Evolutionary conservation across 2,113 vertebrate species (phyloP).

Genomic region (Callorhinus ursinus): DNA sequence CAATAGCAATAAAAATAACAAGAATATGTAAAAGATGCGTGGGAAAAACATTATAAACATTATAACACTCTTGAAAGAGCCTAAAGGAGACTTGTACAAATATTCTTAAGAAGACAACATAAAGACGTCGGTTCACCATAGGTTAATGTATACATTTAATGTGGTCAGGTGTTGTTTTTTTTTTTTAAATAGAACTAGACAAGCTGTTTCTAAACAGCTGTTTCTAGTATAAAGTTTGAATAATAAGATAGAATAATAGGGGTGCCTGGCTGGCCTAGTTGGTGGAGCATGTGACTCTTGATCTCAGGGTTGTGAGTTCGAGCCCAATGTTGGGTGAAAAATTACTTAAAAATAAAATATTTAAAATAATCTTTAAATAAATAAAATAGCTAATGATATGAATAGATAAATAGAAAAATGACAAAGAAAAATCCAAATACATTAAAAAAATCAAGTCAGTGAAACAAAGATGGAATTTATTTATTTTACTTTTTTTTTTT

Average conservation of each 20-base stretch:
- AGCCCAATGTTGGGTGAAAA: no score
- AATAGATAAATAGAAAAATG: neutral
- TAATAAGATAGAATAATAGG: neutral
- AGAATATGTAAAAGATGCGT: neutral
- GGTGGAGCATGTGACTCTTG: no score
- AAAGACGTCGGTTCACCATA: neutral
- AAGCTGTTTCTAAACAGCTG: neutral
- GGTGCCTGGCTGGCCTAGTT: no score
- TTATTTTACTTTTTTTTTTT: no score
- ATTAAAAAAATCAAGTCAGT: neutral
- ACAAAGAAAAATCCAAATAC: neutral
- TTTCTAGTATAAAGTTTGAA: slow-evolving; percentile 12
- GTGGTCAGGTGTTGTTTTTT: neutral
- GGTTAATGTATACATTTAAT: neutral
- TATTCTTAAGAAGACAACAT: neutral
- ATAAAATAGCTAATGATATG: neutral
- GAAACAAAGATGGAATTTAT: neutral
- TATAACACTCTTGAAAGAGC: neutral
- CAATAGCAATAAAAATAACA: neutral
- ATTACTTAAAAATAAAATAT: no score
- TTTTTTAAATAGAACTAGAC: neutral
- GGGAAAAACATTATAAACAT: neutral
- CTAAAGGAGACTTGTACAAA: neutral
- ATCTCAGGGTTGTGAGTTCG: no score
- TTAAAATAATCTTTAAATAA: no score